Evolutionary conservation across 2,797 vertebrate genomes (phyloP), one percentile per base, ranked within the genome.

Genomic region (Artibeus lituratus): DNA sequence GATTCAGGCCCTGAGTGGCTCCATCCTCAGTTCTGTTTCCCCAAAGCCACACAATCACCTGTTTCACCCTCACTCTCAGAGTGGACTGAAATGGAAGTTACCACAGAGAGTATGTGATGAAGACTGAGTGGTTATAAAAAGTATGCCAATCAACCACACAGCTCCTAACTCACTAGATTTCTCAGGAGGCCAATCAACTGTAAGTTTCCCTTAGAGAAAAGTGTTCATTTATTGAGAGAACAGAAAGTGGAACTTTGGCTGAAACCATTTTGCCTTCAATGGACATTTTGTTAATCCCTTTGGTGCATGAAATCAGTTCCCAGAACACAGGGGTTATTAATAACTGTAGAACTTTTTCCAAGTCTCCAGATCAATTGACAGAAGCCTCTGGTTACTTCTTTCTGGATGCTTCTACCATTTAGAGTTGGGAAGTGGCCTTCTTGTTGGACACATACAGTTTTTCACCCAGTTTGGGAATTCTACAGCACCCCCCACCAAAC

Each of bases 281-380:
- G 92, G 95, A 59, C 93, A 92, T 72, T 67, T 59, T 95, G 97
- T 97, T 84, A 85, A 96, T 95, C 74, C 57, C 93, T 96, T 95
- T 96, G 93, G 42, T 59, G 32, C 37, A 55, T 96, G 76, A 96
- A 92, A 93, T 96, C 91, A 94, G 95, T 96, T 97, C 95, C 96
- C 96, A 96, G 97, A 94, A 98, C 78, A 83, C 89, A 47, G 76
- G 21, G 74, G 80, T 96, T 97, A 94, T 97, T 97, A 95, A 95
- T 97, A 98, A 96, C 94, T 65, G 24, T 39, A 78, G 89, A 94
- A 96, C 90, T 37, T 94, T 84, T 93, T 83, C 95, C 90, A 91
- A 91, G 70, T 44, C 90, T 94, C 78, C 59, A 44, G 94, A 96
- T 83, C 97, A 97, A 95, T 95, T 97, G 96, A 92, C 95, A 97